Base-by-base conservation (phyloP, 2,888 invertebrate genomes). In the Trisateles emortualis region DNA sequence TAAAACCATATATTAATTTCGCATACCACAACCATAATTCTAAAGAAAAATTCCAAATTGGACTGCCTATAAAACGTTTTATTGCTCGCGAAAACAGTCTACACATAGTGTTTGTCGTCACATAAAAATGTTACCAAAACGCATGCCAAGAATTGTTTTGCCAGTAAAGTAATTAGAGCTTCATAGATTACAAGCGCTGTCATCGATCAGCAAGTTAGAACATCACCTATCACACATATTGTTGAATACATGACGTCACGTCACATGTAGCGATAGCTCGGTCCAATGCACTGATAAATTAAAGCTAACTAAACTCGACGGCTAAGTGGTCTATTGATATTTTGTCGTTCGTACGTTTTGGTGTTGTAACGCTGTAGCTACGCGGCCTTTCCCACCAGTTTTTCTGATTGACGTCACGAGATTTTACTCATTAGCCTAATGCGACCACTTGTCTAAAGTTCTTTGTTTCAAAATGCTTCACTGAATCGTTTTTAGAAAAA, bases 281-380 rank as follows among this genome's bases (percentile, higher is more conserved):
- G 68, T 71, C 68, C 68, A 73, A 59, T 75, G 71, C 68, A 65
- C 73, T 72, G 76, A 79, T 76, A 78, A 72, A 72, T 73, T 62
- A 67, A 67, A 54, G 44, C 60, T 64, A 49, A 59, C 54, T 54
- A 58, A 59, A 72, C 61, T 59, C 58, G 40, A 53, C 57, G 33
- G 50, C 49, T 52, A 68, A 68, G 67, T 69, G 54, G 45, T 55
- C n/a, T 60, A 64, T 70, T 56, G 64, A 57, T 67, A 43, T 60
- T 35, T 67, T 51, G 36, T 46, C 48, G 39, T 43, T 38, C 55
- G 47, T 40, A 33, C 14, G 35, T 26, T 36, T 53, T 42, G 16
- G 38, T 56, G 59, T 66, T 62, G 50, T 50, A 62, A 58, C 44
- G 40, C 3, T 38, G 38, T 53, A 45, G 35, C 52, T 48, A 59